Evolutionary conservation across 2,113 vertebrate genomes (phyloP), one percentile per base, ranked within the genome.

Genomic region (Lophotis ruficrista): DNA sequence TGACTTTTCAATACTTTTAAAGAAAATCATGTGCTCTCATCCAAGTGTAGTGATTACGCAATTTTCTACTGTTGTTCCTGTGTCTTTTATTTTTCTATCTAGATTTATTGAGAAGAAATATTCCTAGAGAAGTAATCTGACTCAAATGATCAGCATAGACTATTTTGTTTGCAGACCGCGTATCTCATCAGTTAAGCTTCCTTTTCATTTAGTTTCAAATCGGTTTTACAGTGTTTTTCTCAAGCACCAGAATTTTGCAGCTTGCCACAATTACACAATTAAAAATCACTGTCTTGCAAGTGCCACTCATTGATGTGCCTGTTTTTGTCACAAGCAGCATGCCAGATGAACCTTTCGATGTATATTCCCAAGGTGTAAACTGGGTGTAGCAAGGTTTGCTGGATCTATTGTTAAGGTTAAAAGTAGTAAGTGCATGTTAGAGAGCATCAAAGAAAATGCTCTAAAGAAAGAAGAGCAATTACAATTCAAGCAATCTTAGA

Each of bases 401-500:
- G 38, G 73, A 88, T 43, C 71, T 81, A 69, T 41, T 86, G 83
- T 53, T 89, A 83, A 83, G 79, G 73, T 69, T 95, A 73, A 64
- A 96, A 94, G 95, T 89, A 87, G 56, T 93, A 95, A 91, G 87
- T 66, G 76, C 31, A 83, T 96, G 91, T 70, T 75, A 95, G 64
- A 54, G 3, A 90, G 80, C 90, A 94, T 89, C 90, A 96, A 96
- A 96, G 91, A 94, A 89, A 93, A 69, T 5, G 53, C 38, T 78
- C 7, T 5, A 23, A 71, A 73, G 90, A 90, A 77, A 80, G 78
- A 81, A 75, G 31, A 62, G 68, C 35, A 65, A 86, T 81, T 61
- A 78, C 51, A 83, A 19, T 9, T 53, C 56, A 14, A 93, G 60
- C n/a, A 62, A 48, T 75, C 58, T 80, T 37, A 38, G n/a, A 66